Percentiles rank a stretch among this genome's conserved stretches.
Conservation (phyloP, 2,888 invertebrate species). For the Heliconius cydno region DNA sequence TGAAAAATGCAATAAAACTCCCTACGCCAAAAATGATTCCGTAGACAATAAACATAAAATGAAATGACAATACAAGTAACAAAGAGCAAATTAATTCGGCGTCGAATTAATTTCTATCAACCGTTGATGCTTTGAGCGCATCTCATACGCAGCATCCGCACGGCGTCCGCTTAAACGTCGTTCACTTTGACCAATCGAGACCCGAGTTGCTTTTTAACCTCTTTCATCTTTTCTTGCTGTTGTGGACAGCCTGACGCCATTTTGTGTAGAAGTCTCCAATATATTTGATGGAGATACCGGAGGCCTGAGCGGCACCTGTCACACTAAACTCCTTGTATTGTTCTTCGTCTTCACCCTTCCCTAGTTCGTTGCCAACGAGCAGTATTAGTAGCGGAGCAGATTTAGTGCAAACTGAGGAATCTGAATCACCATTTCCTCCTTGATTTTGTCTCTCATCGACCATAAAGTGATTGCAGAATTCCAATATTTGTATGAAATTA, state of each 20-base stretch:
- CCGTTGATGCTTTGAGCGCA: slow-evolving; percentile 20
- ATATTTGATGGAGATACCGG: slow-evolving; percentile 91
- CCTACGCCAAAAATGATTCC: slow-evolving; percentile 23
- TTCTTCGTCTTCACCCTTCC: slow-evolving; percentile 72
- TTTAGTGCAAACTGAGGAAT: slow-evolving; percentile 61
- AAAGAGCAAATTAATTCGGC: slow-evolving; percentile 29
- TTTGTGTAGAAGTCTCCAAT: slow-evolving; percentile 92
- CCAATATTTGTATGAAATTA: slow-evolving; percentile 91
- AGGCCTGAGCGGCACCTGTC: slow-evolving; percentile 90
- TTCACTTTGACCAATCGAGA: slow-evolving; percentile 56
- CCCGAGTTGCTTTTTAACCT: slow-evolving; percentile 52
- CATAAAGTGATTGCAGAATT: slow-evolving; percentile 91
- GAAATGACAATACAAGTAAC: slow-evolving; percentile 27
- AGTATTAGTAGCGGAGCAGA: slow-evolving; percentile 88
- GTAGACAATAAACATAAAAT: slow-evolving; percentile 16
- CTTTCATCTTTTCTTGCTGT: slow-evolving; percentile 79
- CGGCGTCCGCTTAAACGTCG: slow-evolving; percentile 17
- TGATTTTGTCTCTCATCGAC: slow-evolving; percentile 67
- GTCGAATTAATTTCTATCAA: slow-evolving; percentile 36
- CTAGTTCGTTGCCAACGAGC: slow-evolving; percentile 85
- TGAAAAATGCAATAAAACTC: slow-evolving; percentile 35
- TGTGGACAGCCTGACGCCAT: slow-evolving; percentile 89
- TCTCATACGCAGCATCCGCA: slow-evolving; percentile 11
- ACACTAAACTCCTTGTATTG: slow-evolving; percentile 86
- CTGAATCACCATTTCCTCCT: slow-evolving; percentile 70